A percentile compares a stretch with the other conserved stretches of the same genome.
phyloP scores from a whole-genome alignment of 1,140 invertebrate species.

The Drosophila persimilis region DNA sequence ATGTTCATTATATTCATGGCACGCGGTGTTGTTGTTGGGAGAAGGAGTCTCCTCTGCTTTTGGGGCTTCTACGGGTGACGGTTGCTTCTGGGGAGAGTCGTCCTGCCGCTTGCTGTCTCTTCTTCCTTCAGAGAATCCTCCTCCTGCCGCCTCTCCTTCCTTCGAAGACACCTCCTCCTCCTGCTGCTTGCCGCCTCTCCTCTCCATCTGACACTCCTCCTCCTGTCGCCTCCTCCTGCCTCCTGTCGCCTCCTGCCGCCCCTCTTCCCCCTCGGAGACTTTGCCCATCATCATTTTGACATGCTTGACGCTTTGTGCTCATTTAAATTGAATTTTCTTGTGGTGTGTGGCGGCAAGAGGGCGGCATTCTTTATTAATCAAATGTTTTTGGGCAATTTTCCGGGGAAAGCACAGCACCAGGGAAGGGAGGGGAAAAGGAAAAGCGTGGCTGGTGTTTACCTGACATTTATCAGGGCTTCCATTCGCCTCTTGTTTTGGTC shows the following conservation, averaged over 20 bases:
- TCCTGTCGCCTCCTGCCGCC: not conserved
- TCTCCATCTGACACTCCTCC: not conserved
- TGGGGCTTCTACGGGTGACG: not conserved
- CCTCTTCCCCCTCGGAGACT: not conserved
- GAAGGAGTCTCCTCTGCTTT: not conserved
- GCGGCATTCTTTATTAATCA: constrained; percentile 66
- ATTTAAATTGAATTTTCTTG: constrained; percentile 77
- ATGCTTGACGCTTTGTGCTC: constrained; percentile 55
- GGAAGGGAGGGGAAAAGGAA: not conserved
- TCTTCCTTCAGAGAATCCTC: not conserved
- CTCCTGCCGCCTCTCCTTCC: not conserved
- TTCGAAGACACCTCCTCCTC: not conserved
- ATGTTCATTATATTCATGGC: constrained; percentile 80
- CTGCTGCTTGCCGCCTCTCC: not conserved
- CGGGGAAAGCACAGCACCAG: not conserved
- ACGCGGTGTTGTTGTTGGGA: constrained; percentile 51
- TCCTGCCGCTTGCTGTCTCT: not conserved
- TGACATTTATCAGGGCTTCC: constrained; percentile 60
- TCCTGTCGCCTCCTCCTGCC: constrained; percentile 1
- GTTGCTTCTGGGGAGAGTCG: not conserved
- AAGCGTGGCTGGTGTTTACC: constrained; percentile 53
- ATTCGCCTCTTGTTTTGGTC: constrained; percentile 38
- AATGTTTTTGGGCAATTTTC: constrained; percentile 48
- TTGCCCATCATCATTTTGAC: constrained; percentile 42
- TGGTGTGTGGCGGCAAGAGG: not conserved